Evolutionary conservation across 2,888 invertebrate species (phyloP), one percentile per base, ranked within the genome.

Genomic region (Platycheirus albimanus): DNA sequence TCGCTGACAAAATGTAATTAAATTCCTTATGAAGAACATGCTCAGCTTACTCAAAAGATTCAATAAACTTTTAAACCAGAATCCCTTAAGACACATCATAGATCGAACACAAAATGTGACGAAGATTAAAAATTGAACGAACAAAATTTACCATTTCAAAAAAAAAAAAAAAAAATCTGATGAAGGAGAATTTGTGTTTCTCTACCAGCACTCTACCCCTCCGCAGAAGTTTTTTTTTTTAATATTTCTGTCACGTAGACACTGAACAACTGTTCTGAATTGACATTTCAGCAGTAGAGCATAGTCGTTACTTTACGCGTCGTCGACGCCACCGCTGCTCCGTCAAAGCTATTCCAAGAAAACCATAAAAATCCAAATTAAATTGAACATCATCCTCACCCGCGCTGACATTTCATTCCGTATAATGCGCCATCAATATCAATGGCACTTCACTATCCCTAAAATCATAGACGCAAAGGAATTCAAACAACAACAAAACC

Each of bases 361-460:
- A 71, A 67, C 19, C 77, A 77, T 81, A 81, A 81, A 81, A 81
- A 67, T 72, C 77, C 67, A 81, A 81, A 81, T 81, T 81, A 81
- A 81, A 81, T 77, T 77, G 81, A 67, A 81, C 71, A 72, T 71
- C 76, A 41, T 54, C 69, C 43, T 72, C 47, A 36, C 70, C 45
- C 67, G 43, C 66, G 41, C 36, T 45, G 54, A 36, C 61, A 8
- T 49, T 71, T 6, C 30, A 41, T 47, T 38, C 17, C 63, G 13
- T 51, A 61, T 61, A 45, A 61, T 38, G 24, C 30, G 30, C 56
- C 61, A 76, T 81, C 76, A 75, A 76, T 71, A 76, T 49, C 41
- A 52, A 36, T 24, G 56, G 56, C 49, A 61, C 58, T 61, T 10
- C 51, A 76, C 64, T 70, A 52, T 56, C 52, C 47, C 33, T 28